Evolutionary conservation across 2,113 vertebrate genomes (phyloP).

Genomic region (Emydura subglobosa): DNA sequence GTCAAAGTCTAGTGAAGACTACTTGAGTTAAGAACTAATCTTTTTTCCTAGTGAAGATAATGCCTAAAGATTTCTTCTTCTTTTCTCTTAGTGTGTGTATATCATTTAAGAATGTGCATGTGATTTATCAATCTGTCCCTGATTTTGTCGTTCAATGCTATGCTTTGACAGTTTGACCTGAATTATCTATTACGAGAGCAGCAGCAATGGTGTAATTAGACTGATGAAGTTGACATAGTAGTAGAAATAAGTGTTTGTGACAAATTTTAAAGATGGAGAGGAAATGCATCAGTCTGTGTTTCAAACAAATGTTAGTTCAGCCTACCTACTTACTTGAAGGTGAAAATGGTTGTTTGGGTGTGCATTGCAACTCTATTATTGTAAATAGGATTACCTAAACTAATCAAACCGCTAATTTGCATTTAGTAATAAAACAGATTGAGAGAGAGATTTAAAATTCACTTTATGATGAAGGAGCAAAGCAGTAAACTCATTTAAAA

Average conservation of each 20-base stretch:
- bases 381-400: neutral
- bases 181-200: neutral
- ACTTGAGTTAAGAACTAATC: neutral
- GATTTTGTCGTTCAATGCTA: neutral
- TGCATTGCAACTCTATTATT: neutral
- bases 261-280: neutral
- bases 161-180: neutral
- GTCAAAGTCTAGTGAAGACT: neutral
- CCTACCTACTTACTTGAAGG: neutral
- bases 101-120: neutral
- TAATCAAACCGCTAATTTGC: neutral
- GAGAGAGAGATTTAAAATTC: neutral
- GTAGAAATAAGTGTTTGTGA: slow-evolving; percentile 19
- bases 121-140: neutral
- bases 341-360: neutral
- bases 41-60: neutral
- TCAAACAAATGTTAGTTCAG: neutral
- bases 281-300: neutral
- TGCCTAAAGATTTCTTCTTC: neutral
- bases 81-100: neutral
- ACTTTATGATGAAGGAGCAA: neutral
- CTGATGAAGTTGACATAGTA: neutral
- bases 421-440: neutral
- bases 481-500: neutral
- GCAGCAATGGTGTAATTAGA: neutral